These are phyloP conservation scores for Anseranas semipalmata DNA, from an alignment of 2,113 vertebrate genomes.

Conservation along the genomic window DNA sequence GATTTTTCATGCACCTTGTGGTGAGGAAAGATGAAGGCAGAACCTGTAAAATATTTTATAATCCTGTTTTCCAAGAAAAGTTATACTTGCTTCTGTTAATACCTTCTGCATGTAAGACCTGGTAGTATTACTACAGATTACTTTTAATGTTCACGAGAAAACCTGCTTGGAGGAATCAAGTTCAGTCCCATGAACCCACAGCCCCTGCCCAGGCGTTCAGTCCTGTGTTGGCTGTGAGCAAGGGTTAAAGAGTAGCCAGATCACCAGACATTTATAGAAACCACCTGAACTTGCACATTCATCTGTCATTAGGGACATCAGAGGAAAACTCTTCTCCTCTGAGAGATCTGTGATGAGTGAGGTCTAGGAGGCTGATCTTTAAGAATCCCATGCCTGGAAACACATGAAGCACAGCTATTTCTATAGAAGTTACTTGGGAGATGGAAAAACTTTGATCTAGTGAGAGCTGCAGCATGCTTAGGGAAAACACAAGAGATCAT, in stretches of 20 bases:
- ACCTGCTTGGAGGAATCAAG: neutral
- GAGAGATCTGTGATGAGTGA: neutral
- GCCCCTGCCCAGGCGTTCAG: neutral
- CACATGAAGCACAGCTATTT: neutral
- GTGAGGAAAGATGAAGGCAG: neutral
- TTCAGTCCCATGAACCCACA: neutral
- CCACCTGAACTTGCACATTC: neutral
- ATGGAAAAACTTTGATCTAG: neutral
- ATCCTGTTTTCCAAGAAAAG: neutral
- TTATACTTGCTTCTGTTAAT: neutral
- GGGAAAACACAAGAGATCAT: neutral
- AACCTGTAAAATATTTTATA: neutral
- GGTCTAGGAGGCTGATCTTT: neutral
- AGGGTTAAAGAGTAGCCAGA: neutral
- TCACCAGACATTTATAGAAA: neutral
- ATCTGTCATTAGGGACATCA: neutral
- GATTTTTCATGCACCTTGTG: neutral
- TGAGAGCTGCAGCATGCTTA: neutral
- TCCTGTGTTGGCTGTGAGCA: neutral
- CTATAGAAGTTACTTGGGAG: neutral
- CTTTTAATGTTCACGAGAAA: neutral
- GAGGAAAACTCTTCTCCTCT: neutral
- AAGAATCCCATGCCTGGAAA: neutral
- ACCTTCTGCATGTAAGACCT: neutral
- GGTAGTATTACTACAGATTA: neutral